phyloP scores from a whole-genome alignment of 2,888 invertebrate genomes.

The Seladonia tumulorum region DNA sequence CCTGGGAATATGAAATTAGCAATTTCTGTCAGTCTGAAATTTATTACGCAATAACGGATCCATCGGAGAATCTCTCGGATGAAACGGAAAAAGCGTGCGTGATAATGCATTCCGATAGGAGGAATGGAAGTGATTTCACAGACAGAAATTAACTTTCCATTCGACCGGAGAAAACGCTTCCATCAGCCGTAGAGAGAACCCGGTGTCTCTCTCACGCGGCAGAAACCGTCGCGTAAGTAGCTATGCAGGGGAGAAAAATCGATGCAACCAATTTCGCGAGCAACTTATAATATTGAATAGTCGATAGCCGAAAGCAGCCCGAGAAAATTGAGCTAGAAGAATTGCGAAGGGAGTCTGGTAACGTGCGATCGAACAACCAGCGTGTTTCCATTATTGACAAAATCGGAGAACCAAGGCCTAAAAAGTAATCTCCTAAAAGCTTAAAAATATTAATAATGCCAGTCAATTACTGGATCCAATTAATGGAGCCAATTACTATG shows the following conservation, averaged over 20 bases:
- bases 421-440: neutral
- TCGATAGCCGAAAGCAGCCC: slow-evolving; percentile 49
- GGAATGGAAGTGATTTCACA: neutral
- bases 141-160: slow-evolving; percentile 22
- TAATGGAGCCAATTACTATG: too few species aligned
- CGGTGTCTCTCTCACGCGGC: neutral
- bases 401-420: neutral
- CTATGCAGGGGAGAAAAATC: slow-evolving; percentile 52
- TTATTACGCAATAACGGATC: slow-evolving; percentile 4
- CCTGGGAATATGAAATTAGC: neutral
- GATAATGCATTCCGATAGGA: neutral
- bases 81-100: neutral
- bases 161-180: neutral
- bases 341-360: slow-evolving; percentile 30
- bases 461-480: too few species aligned
- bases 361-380: slow-evolving; percentile 61
- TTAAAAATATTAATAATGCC: too few species aligned
- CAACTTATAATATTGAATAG: slow-evolving; percentile 62
- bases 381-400: slow-evolving; percentile 49
- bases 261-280: slow-evolving; percentile 65
- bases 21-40: neutral
- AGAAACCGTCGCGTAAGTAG: slow-evolving; percentile 25
- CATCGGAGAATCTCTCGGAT: slow-evolving; percentile 3
- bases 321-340: slow-evolving; percentile 38
- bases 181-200: neutral